phyloP scores from a whole-genome alignment of 2,113 vertebrate genomes.

The Cyprinus carpio region DNA sequence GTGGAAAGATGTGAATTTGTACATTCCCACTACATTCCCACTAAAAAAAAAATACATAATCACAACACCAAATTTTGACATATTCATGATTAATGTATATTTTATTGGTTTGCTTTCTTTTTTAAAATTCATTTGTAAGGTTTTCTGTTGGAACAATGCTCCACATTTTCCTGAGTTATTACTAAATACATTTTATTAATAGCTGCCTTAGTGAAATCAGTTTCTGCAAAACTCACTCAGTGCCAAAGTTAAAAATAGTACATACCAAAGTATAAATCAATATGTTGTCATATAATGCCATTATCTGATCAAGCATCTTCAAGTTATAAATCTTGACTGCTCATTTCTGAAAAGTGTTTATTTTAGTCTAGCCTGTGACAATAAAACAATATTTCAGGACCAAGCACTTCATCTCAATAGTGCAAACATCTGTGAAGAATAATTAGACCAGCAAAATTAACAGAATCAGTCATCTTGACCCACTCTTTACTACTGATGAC shows the following conservation, averaged over 20 bases:
- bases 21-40: not conserved
- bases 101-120: conserved; percentile 25
- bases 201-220: not conserved
- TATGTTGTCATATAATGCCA: not conserved
- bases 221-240: not conserved
- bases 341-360: not conserved
- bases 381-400: not conserved
- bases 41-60: not conserved
- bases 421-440: conserved; percentile 1
- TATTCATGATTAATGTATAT: not conserved
- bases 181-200: not conserved
- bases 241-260: not conserved
- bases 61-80: not conserved
- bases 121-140: not conserved
- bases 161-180: conserved; percentile 2
- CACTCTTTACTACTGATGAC: not conserved
- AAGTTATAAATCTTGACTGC: conserved; percentile 1
- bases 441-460: conserved; percentile 18
- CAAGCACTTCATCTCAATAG: not conserved
- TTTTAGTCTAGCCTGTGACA: not conserved
- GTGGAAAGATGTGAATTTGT: not conserved
- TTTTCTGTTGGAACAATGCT: not conserved
- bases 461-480: not conserved
- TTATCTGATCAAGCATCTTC: not conserved
- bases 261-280: not conserved